Percentiles rank a stretch among this genome's conserved stretches.
Conservation (phyloP, 2,888 invertebrate species). For the Limnephilus rhombicus region DNA sequence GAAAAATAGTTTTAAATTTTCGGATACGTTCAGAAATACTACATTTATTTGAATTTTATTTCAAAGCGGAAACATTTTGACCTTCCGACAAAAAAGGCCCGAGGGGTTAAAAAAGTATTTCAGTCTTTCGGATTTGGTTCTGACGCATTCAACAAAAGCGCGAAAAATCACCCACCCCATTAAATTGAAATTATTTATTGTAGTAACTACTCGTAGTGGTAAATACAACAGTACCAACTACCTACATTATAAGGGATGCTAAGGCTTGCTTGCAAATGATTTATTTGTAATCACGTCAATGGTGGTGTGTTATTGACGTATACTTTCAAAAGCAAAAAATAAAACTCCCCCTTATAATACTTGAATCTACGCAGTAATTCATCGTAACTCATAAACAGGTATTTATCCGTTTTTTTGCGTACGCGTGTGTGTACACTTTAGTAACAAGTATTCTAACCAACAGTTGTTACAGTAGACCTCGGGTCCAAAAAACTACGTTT, state of each 20-base stretch:
- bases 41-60: no score
- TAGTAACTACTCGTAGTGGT: background rate
- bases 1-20: no score
- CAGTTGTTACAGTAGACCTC: no score
- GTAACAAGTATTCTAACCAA: no score
- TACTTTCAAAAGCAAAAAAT: background rate
- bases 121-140: background rate
- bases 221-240: no score
- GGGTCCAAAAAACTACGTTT: no score
- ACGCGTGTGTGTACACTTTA: no score
- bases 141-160: background rate
- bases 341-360: background rate
- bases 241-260: background rate
- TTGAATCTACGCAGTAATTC: background rate
- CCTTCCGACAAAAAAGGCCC: no score
- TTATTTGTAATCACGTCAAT: background rate
- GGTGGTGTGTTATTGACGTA: background rate
- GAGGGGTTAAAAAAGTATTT: no score
- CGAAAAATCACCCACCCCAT: background rate
- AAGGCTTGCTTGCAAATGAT: background rate
- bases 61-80: no score
- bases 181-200: background rate
- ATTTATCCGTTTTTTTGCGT: background rate
- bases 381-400: background rate
- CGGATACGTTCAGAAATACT: no score